Base-by-base conservation (phyloP, 2,113 vertebrate genomes). In the Ranitomeya imitator region DNA sequence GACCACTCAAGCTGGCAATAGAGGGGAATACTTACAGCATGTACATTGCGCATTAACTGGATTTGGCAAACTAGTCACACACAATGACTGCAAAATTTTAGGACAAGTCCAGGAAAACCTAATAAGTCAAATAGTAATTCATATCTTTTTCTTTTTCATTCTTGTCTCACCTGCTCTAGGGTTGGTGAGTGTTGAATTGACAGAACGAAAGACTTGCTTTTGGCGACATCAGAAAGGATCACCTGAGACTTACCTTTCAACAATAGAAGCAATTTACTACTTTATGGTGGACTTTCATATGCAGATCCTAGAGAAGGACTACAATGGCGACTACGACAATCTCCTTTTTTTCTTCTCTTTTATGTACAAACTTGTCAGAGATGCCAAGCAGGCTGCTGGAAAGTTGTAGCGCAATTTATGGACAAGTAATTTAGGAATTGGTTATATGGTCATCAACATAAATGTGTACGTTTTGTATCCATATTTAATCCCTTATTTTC, bases 211-310 rank as follows among this genome's bases (percentile, higher is more conserved):
- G 91, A 99, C 97, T 2, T 98, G 96, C 93, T 99, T 99, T 93
- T 99, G 98, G 98, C 97, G 97, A 85, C 96, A 95, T 92, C 98
- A 99, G 91, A 97, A 96, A 92, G 98, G 98, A 89, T 97, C 97
- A 90, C 98, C 98, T 37, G 96, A 98, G 90, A 97, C 97, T 0
- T 99, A 98, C 93, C 95, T 99, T 55, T 95, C 98, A 54, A 99
- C 98, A 8, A 99, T 99, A 61, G 98, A 99, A 94, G 98, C 98
- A 2, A 96, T 99, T 92, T 99, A 99, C 91, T 99, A 99, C 93
- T 99, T 99, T 89, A 91, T 99, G 83, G 96, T 96, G 86, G 98
- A 99, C 91, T 98, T 97, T 88, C 97, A 98, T 16, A 92, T 93
- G 89, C 95, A 95, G 18, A 88, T 97, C 91, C 91, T 97, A 90